Conservation (phyloP, 2,113 vertebrate genomes). For the Podiceps cristatus region DNA sequence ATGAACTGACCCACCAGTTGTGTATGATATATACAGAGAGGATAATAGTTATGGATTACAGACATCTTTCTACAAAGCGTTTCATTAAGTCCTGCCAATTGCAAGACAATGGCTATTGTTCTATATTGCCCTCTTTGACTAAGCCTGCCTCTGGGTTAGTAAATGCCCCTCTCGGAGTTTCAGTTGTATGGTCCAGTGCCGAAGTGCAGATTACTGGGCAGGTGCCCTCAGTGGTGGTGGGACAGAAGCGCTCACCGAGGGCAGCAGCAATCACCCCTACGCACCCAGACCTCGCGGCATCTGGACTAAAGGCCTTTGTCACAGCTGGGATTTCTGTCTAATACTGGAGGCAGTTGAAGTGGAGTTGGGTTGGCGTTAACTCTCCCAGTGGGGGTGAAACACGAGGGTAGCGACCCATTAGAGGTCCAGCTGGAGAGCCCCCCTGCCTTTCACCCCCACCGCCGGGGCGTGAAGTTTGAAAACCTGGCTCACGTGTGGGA, state of each 20-base stretch:
- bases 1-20: constrained; percentile 37
- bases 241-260: background rate
- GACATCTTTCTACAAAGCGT: constrained; percentile 24
- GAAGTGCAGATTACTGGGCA: background rate
- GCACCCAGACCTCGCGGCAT: background rate
- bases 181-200: background rate
- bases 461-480: background rate
- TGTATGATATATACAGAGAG: background rate
- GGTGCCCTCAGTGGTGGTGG: background rate
- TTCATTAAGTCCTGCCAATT: constrained; percentile 33
- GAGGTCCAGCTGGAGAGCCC: background rate
- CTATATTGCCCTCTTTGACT: background rate
- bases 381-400: background rate
- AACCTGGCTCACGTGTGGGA: background rate
- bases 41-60: constrained; percentile 67
- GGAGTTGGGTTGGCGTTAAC: background rate
- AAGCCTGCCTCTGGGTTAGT: background rate
- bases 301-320: rapidly evolving
- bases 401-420: background rate
- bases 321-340: background rate
- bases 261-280: background rate
- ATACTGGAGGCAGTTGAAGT: background rate
- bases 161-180: background rate
- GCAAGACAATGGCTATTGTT: background rate
- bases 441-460: rapidly evolving